Base-by-base conservation (phyloP, 2,113 vertebrate species). In the Platysternon megacephalum region DNA sequence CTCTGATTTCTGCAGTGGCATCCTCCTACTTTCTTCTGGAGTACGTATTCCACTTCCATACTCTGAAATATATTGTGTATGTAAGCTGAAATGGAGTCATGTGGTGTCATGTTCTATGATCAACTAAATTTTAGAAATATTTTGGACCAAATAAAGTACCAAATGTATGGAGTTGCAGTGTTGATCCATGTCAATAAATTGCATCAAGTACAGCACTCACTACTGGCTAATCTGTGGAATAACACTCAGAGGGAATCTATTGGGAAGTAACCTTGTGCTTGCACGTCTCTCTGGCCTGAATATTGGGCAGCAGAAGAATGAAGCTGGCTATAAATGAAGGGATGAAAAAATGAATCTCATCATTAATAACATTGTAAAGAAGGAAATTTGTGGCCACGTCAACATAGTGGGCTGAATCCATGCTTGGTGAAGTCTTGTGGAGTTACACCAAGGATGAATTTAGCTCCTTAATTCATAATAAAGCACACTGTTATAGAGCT, bases 401-500 rank as follows among this genome's bases (percentile, higher is more conserved):
- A 95, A 78, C 81, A 82, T 53, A 84, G 90, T 46, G 42, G 84
- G 86, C 65, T 91, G 74, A 61, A n/a, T 39, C 83, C 0, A 0
- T 89, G 76, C 49, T 91, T 93, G 90, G 17, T 90, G 42, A 46
- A 79, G 88, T 55, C 90, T 32, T 52, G 89, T 76, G 76, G 80
- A 82, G 87, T 82, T 93, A 61, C 6, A 61, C 68, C 13, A 26
- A 83, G 87, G 0, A 1, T 90, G 88, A 87, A 86, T 80, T 93
- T 83, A 84, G 29, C 32, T 8, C 61, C 14, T 19, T 68, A 93
- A 91, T 86, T 96, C 4, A 22, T 52, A 32, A 29, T 87, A 51
- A 76, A 93, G 61, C 22, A 13, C 58, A 86, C 84, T 94, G 26
- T 95, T 97, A 49, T 87, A 93, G 56, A 68, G 53, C 84, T 96